Percentiles rank a stretch among this genome's conserved stretches.
These are phyloP conservation scores for Bombus waltoni DNA, from an alignment of 1,140 invertebrate species.

Conservation along the genomic window DNA sequence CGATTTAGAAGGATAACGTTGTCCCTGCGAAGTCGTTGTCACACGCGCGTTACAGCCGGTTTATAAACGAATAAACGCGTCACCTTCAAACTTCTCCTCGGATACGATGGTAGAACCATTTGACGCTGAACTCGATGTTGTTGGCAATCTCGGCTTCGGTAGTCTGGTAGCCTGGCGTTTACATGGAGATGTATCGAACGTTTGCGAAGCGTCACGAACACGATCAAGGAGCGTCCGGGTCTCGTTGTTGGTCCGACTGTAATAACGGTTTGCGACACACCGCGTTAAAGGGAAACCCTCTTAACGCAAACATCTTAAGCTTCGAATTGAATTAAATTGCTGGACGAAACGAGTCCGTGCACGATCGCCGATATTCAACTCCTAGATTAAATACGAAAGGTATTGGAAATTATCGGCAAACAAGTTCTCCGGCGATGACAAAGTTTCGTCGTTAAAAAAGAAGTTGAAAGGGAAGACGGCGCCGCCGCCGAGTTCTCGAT, in stretches of 20 bases:
- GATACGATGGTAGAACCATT: constrained; percentile 1
- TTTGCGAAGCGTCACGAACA: constrained; percentile 23
- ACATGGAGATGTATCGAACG: constrained; percentile 50
- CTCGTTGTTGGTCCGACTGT: constrained; percentile 12
- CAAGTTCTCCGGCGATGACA: background rate
- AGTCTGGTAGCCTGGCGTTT: constrained; percentile 43
- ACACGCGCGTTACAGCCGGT: background rate
- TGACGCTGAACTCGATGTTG: constrained; percentile 35
- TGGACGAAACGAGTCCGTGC: too few species aligned
- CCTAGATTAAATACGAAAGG: background rate
- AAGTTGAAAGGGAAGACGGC: background rate
- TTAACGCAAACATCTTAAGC: background rate
- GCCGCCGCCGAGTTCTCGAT: background rate
- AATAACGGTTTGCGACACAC: constrained; percentile 9
- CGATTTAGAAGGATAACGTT: background rate
- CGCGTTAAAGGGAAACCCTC: constrained; percentile 6
- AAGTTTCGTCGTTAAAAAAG: background rate
- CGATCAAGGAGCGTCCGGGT: constrained; percentile 30
- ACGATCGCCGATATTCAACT: background rate
- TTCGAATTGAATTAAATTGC: background rate
- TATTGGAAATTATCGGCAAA: constrained; percentile 6
- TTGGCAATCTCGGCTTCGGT: constrained; percentile 31
- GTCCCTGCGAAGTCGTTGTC: too few species aligned
- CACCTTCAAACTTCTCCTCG: background rate
- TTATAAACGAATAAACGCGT: constrained; percentile 5